phyloP scores from a whole-genome alignment of 2,888 invertebrate genomes.

The Sminthurides aquaticus region DNA sequence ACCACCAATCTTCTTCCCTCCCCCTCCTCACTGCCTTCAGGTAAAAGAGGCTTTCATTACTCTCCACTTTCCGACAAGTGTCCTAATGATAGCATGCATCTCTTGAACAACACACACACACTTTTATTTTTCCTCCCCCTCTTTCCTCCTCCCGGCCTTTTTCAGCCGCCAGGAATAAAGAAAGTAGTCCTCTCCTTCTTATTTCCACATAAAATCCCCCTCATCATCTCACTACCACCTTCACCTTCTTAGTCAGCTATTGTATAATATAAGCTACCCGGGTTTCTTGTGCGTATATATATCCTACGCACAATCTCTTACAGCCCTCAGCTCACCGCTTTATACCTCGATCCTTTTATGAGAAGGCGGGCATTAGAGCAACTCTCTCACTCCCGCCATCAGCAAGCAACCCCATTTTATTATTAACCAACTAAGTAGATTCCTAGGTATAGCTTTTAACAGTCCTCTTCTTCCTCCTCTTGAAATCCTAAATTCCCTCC shows the following conservation, averaged over 20 bases:
- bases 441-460: background rate
- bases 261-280: too few relatives aligned
- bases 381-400: too few relatives aligned
- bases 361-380: too few relatives aligned
- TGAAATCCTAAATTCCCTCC: background rate
- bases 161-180: background rate
- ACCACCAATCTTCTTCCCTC: too few relatives aligned
- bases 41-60: slow-evolving; percentile 32
- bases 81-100: slow-evolving; percentile 27
- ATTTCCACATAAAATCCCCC: background rate
- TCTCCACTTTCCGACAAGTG: slow-evolving; percentile 29
- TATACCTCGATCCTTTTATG: too few relatives aligned
- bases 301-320: too few relatives aligned
- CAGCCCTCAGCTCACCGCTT: too few relatives aligned
- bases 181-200: too few relatives aligned
- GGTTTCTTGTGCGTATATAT: too few relatives aligned
- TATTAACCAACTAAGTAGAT: background rate
- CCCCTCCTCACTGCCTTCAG: slow-evolving; percentile 26
- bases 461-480: background rate
- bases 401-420: background rate
- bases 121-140: slow-evolving; percentile 9
- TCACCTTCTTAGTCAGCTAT: too few relatives aligned
- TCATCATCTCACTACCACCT: background rate
- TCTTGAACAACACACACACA: slow-evolving; percentile 3
- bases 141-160: background rate